Percentiles rank a stretch among this genome's conserved stretches.
phyloP scores from a whole-genome alignment of 2,797 vertebrate genomes.

The Platalea minor region DNA sequence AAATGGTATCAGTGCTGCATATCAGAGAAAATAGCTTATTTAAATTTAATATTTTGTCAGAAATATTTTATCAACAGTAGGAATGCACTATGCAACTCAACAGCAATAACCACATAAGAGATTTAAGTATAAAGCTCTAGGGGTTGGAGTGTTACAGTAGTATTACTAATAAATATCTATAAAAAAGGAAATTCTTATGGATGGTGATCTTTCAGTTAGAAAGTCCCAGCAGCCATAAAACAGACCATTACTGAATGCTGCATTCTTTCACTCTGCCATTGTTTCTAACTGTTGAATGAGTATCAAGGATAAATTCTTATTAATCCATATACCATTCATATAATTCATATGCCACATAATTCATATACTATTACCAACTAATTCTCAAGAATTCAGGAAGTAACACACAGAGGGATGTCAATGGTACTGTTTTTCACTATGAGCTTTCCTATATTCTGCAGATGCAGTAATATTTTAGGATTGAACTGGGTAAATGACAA shows the following conservation, averaged over 20 bases:
- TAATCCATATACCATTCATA: not conserved
- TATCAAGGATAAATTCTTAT: not conserved
- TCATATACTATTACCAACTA: not conserved
- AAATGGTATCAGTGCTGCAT: not conserved
- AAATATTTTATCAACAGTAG: not conserved
- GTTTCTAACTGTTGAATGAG: not conserved
- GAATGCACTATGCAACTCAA: not conserved
- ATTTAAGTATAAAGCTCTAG: not conserved
- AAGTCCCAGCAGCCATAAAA: not conserved
- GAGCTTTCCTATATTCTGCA: not conserved
- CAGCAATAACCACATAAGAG: not conserved
- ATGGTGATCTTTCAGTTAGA: not conserved
- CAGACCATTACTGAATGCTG: not conserved
- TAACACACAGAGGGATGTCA: not conserved
- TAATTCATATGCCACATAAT: not conserved
- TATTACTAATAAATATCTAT: not conserved
- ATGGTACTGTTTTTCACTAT: not conserved
- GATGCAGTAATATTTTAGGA: not conserved
- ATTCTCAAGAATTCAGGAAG: not conserved
- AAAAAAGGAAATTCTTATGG: not conserved
- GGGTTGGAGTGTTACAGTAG: not conserved
- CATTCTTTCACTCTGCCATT: not conserved
- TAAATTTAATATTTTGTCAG: not conserved
- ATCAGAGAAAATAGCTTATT: not conserved
- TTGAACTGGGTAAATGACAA: not conserved